Evolutionary conservation across 2,888 invertebrate species (phyloP), one percentile per base, ranked within the genome.

Genomic region (Tinea pellionella): DNA sequence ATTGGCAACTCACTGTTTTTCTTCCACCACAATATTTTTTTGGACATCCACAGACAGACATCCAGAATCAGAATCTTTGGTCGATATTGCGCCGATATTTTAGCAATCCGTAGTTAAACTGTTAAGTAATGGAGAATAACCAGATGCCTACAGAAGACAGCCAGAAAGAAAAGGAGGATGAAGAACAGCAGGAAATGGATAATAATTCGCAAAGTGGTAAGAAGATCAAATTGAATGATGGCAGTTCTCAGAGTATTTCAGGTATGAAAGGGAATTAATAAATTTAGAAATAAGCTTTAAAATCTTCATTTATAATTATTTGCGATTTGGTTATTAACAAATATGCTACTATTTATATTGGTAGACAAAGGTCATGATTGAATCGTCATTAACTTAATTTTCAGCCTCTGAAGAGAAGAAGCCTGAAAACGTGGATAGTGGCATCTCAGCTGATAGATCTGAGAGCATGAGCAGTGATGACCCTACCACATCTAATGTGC

Each of bases 391-490:
- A 24, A 24, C 6, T 24, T 24, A 6, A 24, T 24, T 24, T n/a
- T 24, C 2, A 24, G 24, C 24, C 24, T 24, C 24, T 24, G 24
- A 24, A 24, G 2, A 2, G 6, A 24, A 24, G 6, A 6, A 6
- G 3, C 24, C 24, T 24, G 24, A 24, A 24, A 24, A 37, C 9
- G 37, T 74, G 18, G 87, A 88, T 61, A 88, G 87, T 66, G 88
- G 86, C 6, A 73, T 87, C 19, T 83, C 80, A 4, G 83, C 79
- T 2, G 88, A 86, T 63, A 87, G 85, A 63, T 85, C 85, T n/a
- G 88, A 85, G 65, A 80, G 80, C n/a, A 88, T 85, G 65, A 80
- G 80, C 63, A 87, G 82, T 60, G 84, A 87, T 11, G 83, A 81
- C 59, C 76, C 69, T 4, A 70, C 65, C 3, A 68, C 68, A 9